Percentiles rank a stretch among this genome's conserved stretches.
Conservation (phyloP, 1,140 invertebrate species). For the Oscheius sp. region DNA sequence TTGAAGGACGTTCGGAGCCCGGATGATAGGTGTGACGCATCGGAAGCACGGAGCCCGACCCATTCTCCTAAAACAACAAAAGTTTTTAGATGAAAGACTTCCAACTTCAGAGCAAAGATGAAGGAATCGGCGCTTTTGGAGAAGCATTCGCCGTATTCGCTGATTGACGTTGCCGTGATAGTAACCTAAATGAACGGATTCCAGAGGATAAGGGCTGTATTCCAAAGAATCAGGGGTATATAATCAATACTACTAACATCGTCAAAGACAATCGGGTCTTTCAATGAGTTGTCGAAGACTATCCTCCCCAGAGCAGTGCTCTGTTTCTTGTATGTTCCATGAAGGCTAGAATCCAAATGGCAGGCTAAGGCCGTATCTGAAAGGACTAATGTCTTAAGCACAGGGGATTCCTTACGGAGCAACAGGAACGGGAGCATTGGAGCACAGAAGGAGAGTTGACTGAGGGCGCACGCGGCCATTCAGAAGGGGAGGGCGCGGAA, state of each 20-base stretch:
- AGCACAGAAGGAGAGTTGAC: too few species aligned
- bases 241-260: conserved; percentile 5
- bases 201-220: background rate
- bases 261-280: conserved; percentile 13
- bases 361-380: too few species aligned
- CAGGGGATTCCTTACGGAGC: too few species aligned
- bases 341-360: conserved; percentile 6
- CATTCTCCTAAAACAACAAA: conserved; percentile 8
- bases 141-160: conserved; percentile 26
- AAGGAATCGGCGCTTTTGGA: conserved; percentile 8
- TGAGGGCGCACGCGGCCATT: too few species aligned
- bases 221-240: background rate
- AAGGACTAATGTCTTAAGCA: too few species aligned
- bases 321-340: conserved; percentile 19
- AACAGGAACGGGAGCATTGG: too few species aligned
- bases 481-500: too few species aligned
- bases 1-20: conserved; percentile 13
- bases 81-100: background rate
- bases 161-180: conserved; percentile 20
- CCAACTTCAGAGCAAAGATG: conserved; percentile 27
- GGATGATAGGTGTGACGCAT: conserved; percentile 11
- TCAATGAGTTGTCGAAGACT: conserved; percentile 3
- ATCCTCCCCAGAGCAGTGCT: background rate
- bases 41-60: conserved; percentile 16
- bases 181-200: conserved; percentile 6